A percentile compares a stretch with the other conserved stretches of the same genome.
phyloP scores from a whole-genome alignment of 1,140 invertebrate species.

The Pseudomyrmex pallidus region DNA sequence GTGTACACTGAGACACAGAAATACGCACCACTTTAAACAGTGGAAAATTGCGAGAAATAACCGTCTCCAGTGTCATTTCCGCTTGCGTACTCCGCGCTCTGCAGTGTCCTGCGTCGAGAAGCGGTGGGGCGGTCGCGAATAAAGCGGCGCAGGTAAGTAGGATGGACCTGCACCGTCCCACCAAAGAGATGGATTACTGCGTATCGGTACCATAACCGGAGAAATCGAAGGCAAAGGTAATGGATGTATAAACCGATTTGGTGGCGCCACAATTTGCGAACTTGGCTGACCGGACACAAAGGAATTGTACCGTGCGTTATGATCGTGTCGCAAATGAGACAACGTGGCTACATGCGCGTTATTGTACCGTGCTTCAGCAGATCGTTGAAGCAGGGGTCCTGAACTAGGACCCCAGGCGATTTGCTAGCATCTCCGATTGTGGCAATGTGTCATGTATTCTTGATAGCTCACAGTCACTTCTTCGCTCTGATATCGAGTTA shows the following conservation, averaged over 20 bases:
- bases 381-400: constrained; percentile 72
- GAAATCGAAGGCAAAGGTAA: constrained; percentile 75
- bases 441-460: constrained; percentile 90
- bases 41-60: constrained; percentile 78
- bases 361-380: constrained; percentile 74
- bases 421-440: constrained; percentile 87
- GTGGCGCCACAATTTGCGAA: constrained; percentile 71
- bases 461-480: constrained; percentile 93
- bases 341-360: constrained; percentile 70
- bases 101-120: constrained; percentile 67
- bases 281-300: constrained; percentile 73
- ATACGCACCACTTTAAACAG: constrained; percentile 82
- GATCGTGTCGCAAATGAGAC: constrained; percentile 73
- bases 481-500: constrained; percentile 97
- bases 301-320: constrained; percentile 71
- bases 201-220: constrained; percentile 72
- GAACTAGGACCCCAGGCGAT: constrained; percentile 78
- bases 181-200: constrained; percentile 75
- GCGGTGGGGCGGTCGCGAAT: constrained; percentile 56
- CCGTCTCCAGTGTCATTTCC: constrained; percentile 81
- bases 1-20: constrained; percentile 80
- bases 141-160: constrained; percentile 64
- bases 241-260: constrained; percentile 76
- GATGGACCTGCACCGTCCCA: constrained; percentile 75
- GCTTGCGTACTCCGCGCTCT: constrained; percentile 76